A percentile compares a stretch with the other conserved stretches of the same genome.
phyloP scores from a whole-genome alignment of 1,140 invertebrate species.

The Megalopta genalis region DNA sequence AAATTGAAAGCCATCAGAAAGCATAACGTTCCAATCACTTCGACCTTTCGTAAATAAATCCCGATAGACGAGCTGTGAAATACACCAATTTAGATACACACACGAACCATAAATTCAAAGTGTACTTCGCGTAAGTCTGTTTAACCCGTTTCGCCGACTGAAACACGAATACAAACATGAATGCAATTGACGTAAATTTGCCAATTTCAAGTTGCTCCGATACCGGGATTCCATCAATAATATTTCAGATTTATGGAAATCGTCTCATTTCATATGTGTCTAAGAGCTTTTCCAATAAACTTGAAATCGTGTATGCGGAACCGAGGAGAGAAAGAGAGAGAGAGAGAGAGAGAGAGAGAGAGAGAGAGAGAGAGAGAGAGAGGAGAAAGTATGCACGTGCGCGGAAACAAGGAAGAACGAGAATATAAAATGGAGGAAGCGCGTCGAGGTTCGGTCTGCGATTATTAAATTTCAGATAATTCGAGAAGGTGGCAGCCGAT shows the following conservation, averaged over 20 bases:
- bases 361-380: background rate
- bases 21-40: no score
- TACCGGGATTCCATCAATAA: background rate
- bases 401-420: conserved; percentile 1
- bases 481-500: conserved; percentile 20
- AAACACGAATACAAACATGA: background rate
- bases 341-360: background rate
- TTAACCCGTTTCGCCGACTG: background rate
- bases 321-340: background rate
- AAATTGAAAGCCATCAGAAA: no score
- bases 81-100: no score
- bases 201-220: background rate
- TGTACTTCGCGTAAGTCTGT: background rate
- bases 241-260: background rate
- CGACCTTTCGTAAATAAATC: no score
- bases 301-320: background rate
- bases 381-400: background rate
- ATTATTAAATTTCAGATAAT: conserved; percentile 43
- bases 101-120: no score
- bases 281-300: background rate
- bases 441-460: background rate
- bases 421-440: conserved; percentile 1
- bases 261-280: background rate
- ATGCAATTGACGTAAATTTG: background rate
- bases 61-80: no score